Evolutionary conservation across 2,888 invertebrate species (phyloP).

Genomic region (Spisula solida): DNA sequence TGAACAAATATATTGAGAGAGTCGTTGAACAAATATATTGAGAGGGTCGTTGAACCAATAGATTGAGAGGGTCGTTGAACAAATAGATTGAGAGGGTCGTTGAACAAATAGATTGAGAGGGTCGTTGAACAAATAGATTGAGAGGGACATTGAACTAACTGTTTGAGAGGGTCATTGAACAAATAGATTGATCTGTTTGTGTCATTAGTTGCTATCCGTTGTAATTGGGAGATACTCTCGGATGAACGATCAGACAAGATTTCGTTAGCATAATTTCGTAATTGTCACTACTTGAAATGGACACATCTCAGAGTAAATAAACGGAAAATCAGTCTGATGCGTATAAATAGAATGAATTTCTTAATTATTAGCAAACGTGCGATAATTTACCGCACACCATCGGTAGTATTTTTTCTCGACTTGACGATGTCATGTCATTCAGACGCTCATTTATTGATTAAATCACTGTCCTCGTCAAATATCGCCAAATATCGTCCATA

Average conservation of each 20-base stretch:
- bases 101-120: too few relatives aligned
- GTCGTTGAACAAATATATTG: too few relatives aligned
- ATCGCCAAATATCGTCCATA: not conserved
- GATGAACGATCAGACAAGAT: not conserved
- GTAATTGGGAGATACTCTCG: not conserved
- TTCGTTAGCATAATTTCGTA: not conserved
- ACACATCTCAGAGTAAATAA: not conserved
- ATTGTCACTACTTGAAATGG: not conserved
- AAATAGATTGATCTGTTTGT: too few relatives aligned
- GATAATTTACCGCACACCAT: not conserved
- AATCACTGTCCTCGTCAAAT: not conserved
- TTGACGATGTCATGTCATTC: not conserved
- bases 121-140: too few relatives aligned
- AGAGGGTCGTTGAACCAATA: too few relatives aligned
- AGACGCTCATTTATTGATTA: conserved; percentile 12
- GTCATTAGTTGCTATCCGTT: too few relatives aligned
- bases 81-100: too few relatives aligned
- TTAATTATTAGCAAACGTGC: not conserved
- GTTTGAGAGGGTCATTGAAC: too few relatives aligned
- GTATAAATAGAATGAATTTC: not conserved
- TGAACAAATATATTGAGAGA: too few relatives aligned
- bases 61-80: too few relatives aligned
- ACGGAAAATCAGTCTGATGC: not conserved
- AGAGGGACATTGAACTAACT: too few relatives aligned
- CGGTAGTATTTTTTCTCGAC: not conserved